Conservation (phyloP, 2,113 vertebrate genomes). For the Oryzias woworae region DNA sequence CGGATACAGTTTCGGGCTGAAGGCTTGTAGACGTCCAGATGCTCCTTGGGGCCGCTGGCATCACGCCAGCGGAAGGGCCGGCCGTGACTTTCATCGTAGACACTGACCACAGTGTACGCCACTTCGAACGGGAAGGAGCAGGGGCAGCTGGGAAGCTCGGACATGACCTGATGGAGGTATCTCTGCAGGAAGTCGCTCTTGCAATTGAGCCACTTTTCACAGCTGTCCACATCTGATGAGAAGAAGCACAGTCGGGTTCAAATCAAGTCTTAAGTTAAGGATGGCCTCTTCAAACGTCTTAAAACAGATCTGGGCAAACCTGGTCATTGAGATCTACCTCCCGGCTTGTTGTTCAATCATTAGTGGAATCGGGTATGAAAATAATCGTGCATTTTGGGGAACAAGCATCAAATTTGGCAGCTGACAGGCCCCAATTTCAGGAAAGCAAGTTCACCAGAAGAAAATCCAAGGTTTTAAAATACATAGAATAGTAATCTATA, state of each 20-base stretch:
- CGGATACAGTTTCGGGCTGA: conserved; percentile 86
- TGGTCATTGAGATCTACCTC: too few species aligned
- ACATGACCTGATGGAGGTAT: conserved; percentile 85
- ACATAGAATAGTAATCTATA: too few species aligned
- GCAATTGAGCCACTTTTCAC: conserved; percentile 94
- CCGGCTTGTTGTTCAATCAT: too few species aligned
- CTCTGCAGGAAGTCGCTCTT: conserved; percentile 89
- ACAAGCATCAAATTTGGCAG: too few species aligned
- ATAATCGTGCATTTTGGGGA: too few species aligned
- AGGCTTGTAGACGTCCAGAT: conserved; percentile 90
- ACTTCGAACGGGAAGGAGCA: conserved; percentile 85
- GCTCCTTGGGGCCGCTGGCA: conserved; percentile 85
- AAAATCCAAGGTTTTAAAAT: too few species aligned
- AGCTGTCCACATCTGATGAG: conserved; percentile 86
- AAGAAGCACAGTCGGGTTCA: conserved; percentile 6
- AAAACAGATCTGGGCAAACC: too few species aligned
- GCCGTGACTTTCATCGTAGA: conserved; percentile 79
- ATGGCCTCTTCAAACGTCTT: too few species aligned
- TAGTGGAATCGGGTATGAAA: too few species aligned
- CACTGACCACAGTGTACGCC: conserved; percentile 76
- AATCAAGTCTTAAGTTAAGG: background rate
- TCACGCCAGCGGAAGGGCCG: conserved; percentile 86
- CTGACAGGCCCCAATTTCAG: too few species aligned
- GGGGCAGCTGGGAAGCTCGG: conserved; percentile 89
- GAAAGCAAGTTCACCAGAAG: too few species aligned